Base-by-base conservation (phyloP, 2,113 vertebrate genomes). In the Gymnarchus niloticus region DNA sequence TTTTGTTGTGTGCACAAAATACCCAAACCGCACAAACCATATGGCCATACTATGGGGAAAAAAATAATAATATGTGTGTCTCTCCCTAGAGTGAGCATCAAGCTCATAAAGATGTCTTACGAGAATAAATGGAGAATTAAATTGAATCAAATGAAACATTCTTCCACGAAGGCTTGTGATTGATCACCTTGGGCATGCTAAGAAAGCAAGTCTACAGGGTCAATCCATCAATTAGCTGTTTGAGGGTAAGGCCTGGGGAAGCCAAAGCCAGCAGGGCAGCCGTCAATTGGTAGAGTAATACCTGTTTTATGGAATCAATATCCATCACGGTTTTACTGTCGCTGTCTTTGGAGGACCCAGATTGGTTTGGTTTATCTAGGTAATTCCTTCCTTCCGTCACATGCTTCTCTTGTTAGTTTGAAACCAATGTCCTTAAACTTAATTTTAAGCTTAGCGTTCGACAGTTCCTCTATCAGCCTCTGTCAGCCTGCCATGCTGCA, bases 131-230 rank as follows among this genome's bases (percentile, higher is more conserved):
- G 23, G 54, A 81, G 54, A 86, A 86, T 81, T 56, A 61, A 44
- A 81, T 46, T 56, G 44, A 85, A 86, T 86, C 77, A 81, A 44
- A 82, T 65, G 46, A 51, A 51, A n/a, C 65, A 52, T 82, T 81
- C n/a, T 86, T 56, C 57, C 56, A 61, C 56, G 37, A 14, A 52
- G 21, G 33, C 57, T 82, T n/a, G 21, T 37, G 57, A 86, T 73
- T 86, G 44, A 83, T 86, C 59, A 56, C 28, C 49, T 28, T 23
- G 37, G 69, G 25, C 41, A 86, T n/a, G 78, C 77, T 17, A 46
- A 69, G 56, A 52, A 86, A 82, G 85, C 78, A 69, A 52, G 56
- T 28, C 46, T 37, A 49, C 46, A 56, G 51, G 57, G 46, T 82
- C 25, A n/a, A 46, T 86, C 56, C 48, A 73, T 83, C 80, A 69